These are phyloP conservation scores for Indicator maculatus DNA, from an alignment of 2,113 vertebrate species.

Conservation along the genomic window DNA sequence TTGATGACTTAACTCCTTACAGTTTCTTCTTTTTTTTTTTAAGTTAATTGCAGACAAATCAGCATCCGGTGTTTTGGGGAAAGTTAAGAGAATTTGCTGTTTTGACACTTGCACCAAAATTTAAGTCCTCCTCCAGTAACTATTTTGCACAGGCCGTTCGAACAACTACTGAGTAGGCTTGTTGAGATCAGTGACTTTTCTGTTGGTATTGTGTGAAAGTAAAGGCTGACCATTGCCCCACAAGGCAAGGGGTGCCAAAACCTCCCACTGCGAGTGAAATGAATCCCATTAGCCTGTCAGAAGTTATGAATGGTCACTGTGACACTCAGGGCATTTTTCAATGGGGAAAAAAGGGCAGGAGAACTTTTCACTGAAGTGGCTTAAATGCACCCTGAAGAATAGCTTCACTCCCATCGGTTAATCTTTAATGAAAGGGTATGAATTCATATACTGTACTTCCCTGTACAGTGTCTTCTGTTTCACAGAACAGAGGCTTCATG, in stretches of 20 bases:
- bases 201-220: neutral
- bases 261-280: neutral
- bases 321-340: neutral
- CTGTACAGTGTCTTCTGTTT: neutral
- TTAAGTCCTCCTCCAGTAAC: neutral
- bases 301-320: slow-evolving; percentile 17
- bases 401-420: neutral
- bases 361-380: neutral
- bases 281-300: neutral
- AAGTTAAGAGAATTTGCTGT: neutral
- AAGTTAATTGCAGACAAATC: neutral
- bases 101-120: neutral
- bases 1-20: neutral
- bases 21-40: neutral
- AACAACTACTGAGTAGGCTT: neutral
- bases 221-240: neutral
- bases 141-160: neutral
- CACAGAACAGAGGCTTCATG: neutral
- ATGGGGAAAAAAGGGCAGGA: neutral
- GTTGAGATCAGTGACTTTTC: neutral
- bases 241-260: neutral
- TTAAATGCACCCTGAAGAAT: neutral
- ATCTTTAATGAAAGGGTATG: neutral
- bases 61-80: neutral
- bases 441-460: neutral